Conservation (phyloP, 2,797 vertebrate genomes). For the Euthynnus affinis region DNA sequence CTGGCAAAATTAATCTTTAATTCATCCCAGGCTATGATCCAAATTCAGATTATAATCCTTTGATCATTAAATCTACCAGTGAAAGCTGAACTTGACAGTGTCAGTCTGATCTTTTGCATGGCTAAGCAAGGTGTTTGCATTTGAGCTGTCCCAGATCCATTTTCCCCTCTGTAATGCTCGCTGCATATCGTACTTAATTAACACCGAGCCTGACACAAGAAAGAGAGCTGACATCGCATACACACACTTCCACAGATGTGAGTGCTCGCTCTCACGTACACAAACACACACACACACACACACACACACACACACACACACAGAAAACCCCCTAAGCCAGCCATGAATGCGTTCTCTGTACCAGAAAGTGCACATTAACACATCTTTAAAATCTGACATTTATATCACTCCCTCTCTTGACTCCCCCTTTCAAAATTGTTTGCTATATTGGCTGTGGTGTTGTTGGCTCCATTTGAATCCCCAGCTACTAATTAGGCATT, state of each 20-base stretch:
- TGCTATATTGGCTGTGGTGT: slow-evolving; percentile 66
- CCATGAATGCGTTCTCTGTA: slow-evolving; percentile 57
- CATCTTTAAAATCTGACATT: slow-evolving; percentile 75
- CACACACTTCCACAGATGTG: slow-evolving; percentile 33
- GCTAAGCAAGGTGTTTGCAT: slow-evolving; percentile 70
- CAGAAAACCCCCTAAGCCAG: slow-evolving; percentile 35
- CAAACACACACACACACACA: slow-evolving; percentile 14
- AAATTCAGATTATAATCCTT: slow-evolving; percentile 68
- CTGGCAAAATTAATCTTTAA: slow-evolving; percentile 60
- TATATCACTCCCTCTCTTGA: slow-evolving; percentile 50
- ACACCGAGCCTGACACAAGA: slow-evolving; percentile 50
- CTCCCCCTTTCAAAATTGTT: slow-evolving; percentile 62
- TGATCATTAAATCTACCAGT: slow-evolving; percentile 66
- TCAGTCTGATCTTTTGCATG: slow-evolving; percentile 71
- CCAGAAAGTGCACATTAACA: slow-evolving; percentile 75
- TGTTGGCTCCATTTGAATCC: slow-evolving; percentile 70
- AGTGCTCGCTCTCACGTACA: slow-evolving; percentile 20
- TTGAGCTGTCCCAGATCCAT: slow-evolving; percentile 59
- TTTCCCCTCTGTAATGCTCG: slow-evolving; percentile 44
- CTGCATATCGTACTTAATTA: slow-evolving; percentile 65
- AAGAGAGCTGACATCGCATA: slow-evolving; percentile 43
- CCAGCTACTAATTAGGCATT: slow-evolving; percentile 82
- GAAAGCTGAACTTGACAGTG: slow-evolving; percentile 60
- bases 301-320: slow-evolving; percentile 16
- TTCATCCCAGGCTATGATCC: slow-evolving; percentile 61